Conservation (phyloP, 2,888 invertebrate species). For the Prenolepis imparis region DNA sequence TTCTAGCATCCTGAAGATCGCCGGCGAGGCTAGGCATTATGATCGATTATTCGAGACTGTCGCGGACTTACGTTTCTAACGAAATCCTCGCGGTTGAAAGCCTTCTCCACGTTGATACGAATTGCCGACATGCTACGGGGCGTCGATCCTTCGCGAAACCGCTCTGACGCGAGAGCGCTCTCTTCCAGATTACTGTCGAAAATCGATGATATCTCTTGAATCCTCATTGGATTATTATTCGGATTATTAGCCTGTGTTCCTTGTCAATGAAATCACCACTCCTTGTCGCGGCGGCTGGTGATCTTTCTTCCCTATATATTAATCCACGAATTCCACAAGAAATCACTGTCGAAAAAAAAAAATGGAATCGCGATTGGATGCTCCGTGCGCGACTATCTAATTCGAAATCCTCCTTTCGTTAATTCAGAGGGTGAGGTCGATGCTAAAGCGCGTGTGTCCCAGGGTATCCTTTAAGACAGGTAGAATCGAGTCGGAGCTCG, state of each 20-base stretch:
- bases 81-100: conserved; percentile 75
- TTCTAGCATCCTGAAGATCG: neutral
- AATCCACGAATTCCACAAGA: conserved; percentile 73
- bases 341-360: conserved; percentile 54
- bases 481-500: conserved; percentile 48
- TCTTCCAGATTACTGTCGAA: conserved; percentile 28
- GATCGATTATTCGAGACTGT: conserved; percentile 8
- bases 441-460: conserved; percentile 27
- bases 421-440: neutral
- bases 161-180: conserved; percentile 50
- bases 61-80: conserved; percentile 76
- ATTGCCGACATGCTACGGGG: conserved; percentile 72
- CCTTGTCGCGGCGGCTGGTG: conserved; percentile 58
- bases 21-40: conserved; percentile 20
- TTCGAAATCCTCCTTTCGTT: conserved; percentile 12
- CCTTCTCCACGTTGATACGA: conserved; percentile 79
- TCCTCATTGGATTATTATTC: conserved; percentile 49
- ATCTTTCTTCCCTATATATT: conserved; percentile 19
- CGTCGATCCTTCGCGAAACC: conserved; percentile 53
- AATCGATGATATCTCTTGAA: conserved; percentile 43
- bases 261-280: conserved; percentile 60
- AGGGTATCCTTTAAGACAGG: conserved; percentile 47
- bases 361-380: conserved; percentile 41
- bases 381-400: conserved; percentile 65
- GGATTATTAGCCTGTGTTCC: conserved; percentile 14